A percentile compares a stretch with the other conserved stretches of the same genome.
Conservation (phyloP, 1,140 invertebrate genomes). For the Spodoptera frugiperda region DNA sequence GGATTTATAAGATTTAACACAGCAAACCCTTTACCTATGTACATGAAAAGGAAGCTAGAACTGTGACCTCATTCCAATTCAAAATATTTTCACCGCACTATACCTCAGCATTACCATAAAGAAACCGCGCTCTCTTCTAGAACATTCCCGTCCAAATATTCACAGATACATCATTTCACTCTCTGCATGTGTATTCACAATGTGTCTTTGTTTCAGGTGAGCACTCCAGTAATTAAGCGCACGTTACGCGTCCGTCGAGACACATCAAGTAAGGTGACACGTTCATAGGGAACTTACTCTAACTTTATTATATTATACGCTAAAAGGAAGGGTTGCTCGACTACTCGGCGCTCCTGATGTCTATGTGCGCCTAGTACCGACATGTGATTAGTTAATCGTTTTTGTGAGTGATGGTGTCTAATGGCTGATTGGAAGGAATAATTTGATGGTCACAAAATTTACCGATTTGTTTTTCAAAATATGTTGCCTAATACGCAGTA, state of each 20-base stretch:
- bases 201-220: slow-evolving; percentile 43
- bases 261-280: slow-evolving; percentile 35
- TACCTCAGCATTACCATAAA: too few species aligned
- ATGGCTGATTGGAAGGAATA: too few species aligned
- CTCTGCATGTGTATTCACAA: background rate
- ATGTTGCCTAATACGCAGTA: too few species aligned
- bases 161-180: background rate
- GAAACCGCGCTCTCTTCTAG: background rate
- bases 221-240: slow-evolving; percentile 39
- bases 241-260: slow-evolving; percentile 33
- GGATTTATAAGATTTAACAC: too few species aligned
- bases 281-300: slow-evolving; percentile 31
- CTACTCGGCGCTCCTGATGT: background rate
- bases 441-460: too few species aligned
- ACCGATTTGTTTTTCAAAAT: too few species aligned
- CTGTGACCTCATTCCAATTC: too few species aligned
- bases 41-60: too few species aligned
- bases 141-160: slow-evolving; percentile 3
- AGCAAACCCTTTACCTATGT: too few species aligned
- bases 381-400: slow-evolving; percentile 1
- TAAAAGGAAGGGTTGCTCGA: slow-evolving; percentile 25
- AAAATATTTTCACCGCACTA: too few species aligned
- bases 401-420: background rate
- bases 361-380: background rate
- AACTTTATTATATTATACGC: slow-evolving; percentile 42